A percentile compares a stretch with the other conserved stretches of the same genome.
Evolutionary conservation across 2,113 vertebrate species (phyloP).

Genomic region (Psittacula cyanocephala): DNA sequence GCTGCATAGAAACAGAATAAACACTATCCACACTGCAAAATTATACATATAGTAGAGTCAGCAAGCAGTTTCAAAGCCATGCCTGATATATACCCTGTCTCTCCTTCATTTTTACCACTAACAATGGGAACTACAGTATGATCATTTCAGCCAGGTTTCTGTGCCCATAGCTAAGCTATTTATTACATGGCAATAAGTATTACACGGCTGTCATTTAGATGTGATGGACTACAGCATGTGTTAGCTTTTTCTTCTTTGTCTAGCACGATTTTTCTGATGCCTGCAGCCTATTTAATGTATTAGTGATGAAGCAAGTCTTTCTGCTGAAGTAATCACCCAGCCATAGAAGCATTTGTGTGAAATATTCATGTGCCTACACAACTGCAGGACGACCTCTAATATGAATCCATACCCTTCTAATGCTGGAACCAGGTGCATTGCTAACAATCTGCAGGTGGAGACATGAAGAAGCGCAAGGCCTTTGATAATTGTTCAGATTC

Average conservation of each 20-base stretch:
- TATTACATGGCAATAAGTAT: neutral
- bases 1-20: neutral
- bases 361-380: neutral
- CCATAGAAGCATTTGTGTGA: neutral
- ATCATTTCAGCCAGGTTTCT: neutral
- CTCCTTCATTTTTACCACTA: neutral
- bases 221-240: neutral
- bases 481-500: neutral
- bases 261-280: neutral
- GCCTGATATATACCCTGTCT: neutral
- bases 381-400: neutral
- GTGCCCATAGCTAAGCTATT: neutral
- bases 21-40: neutral
- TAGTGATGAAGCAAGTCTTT: neutral
- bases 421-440: neutral
- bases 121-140: neutral
- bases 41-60: neutral
- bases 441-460: conserved; percentile 19
- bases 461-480: neutral
- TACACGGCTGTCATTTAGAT: neutral
- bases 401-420: neutral
- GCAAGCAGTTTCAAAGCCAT: neutral
- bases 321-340: neutral
- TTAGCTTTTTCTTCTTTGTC: neutral
- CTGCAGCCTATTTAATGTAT: neutral